These are phyloP conservation scores for Atta colombica DNA, from an alignment of 1,140 invertebrate genomes.

Conservation along the genomic window DNA sequence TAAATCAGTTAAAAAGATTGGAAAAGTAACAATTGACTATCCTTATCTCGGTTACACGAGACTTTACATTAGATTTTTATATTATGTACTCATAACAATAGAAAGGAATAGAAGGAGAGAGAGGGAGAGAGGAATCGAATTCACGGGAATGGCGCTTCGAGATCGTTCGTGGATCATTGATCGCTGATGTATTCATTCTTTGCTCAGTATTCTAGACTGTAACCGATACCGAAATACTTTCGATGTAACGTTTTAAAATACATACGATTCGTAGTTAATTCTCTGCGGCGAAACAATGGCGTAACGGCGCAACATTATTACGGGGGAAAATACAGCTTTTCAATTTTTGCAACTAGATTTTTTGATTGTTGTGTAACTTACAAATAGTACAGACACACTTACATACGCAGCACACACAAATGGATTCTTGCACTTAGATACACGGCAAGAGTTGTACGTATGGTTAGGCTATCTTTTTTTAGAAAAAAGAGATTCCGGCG, in stretches of 20 bases:
- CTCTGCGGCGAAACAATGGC: conserved; percentile 49
- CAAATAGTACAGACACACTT: conserved; percentile 51
- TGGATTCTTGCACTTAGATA: conserved; percentile 75
- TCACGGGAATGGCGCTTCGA: conserved; percentile 26
- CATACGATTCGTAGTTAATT: conserved; percentile 64
- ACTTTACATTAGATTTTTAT: conserved; percentile 23
- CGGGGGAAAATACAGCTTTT: conserved; percentile 65
- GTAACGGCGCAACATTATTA: conserved; percentile 60
- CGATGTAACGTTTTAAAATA: conserved; percentile 71
- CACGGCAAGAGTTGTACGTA: conserved; percentile 52
- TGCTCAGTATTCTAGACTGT: conserved; percentile 77
- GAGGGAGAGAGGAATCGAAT: conserved; percentile 6
- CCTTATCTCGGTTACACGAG: background rate
- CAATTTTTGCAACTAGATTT: conserved; percentile 68
- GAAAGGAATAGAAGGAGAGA: background rate
- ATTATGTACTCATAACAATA: background rate
- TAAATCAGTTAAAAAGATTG: conserved; percentile 1
- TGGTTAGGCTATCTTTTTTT: conserved; percentile 43
- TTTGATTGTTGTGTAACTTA: conserved; percentile 69
- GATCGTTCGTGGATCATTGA: conserved; percentile 52
- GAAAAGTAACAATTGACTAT: conserved; percentile 33
- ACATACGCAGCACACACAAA: conserved; percentile 59
- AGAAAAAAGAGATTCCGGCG: background rate
- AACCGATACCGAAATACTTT: conserved; percentile 71
- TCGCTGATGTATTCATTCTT: conserved; percentile 71